These are phyloP conservation scores for Rhagoletis pomonella DNA, from an alignment of 1,140 invertebrate species.

Conservation along the genomic window DNA sequence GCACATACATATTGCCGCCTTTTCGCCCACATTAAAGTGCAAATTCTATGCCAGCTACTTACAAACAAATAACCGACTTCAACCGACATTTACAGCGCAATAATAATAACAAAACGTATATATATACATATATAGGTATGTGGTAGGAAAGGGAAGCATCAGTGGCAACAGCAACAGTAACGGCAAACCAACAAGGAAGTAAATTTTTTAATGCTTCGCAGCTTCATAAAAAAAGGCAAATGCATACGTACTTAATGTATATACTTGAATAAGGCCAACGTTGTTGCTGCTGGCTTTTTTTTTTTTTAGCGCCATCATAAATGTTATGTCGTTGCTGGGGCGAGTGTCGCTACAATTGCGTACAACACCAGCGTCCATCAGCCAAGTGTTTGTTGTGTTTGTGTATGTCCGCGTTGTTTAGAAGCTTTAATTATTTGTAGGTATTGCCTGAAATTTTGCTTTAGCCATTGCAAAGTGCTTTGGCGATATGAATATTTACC, in stretches of 20 bases:
- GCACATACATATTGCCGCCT: background rate
- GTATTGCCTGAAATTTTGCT: constrained; percentile 24
- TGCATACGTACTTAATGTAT: no score
- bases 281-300: background rate
- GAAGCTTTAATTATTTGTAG: constrained; percentile 26
- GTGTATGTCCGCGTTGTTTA: background rate
- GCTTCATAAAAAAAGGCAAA: background rate
- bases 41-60: background rate
- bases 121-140: no score
- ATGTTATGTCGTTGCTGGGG: background rate
- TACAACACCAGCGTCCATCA: background rate
- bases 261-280: background rate
- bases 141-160: background rate
- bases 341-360: background rate
- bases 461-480: background rate
- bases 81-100: background rate
- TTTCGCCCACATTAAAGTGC: constrained; percentile 1
- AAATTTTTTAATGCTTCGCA: constrained; percentile 24
- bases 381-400: background rate
- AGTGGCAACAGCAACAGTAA: background rate
- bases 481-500: constrained; percentile 35
- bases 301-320: constrained; percentile 16
- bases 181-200: constrained; percentile 39
- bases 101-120: background rate
- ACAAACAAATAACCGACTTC: background rate